Conservation (phyloP, 2,113 vertebrate genomes). For the Phyllostomus discolor region DNA sequence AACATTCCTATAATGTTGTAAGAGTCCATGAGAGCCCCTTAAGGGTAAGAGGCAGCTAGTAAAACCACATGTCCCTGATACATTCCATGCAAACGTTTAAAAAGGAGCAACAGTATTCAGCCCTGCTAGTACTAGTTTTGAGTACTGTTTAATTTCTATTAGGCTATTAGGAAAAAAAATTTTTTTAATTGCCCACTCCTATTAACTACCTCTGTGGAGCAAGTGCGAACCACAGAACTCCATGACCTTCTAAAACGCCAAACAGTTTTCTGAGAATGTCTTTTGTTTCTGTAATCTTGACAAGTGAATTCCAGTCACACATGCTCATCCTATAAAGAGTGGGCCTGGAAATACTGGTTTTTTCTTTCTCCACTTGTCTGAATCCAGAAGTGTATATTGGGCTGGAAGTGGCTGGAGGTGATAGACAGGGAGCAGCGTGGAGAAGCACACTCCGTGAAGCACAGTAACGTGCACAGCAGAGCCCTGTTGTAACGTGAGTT, state of each 20-base stretch:
- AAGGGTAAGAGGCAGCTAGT: neutral
- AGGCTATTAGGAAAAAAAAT: neutral
- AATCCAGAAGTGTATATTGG: conserved; percentile 62
- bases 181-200: neutral
- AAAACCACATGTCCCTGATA: neutral
- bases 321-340: neutral
- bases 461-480: neutral
- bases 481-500: neutral
- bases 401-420: conserved; percentile 34
- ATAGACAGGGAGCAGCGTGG: neutral
- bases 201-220: neutral
- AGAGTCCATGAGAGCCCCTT: neutral
- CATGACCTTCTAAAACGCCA: neutral
- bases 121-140: neutral
- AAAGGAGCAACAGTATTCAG: neutral
- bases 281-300: conserved; percentile 35
- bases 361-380: conserved; percentile 34
- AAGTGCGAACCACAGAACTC: neutral
- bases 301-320: conserved; percentile 66
- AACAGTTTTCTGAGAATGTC: neutral
- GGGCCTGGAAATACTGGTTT: conserved; percentile 45
- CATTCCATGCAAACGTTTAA: neutral
- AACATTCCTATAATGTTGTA: neutral
- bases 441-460: neutral
- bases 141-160: neutral